Evolutionary conservation across 2,888 invertebrate genomes (phyloP), one percentile per base, ranked within the genome.

Genomic region (Bursaphelenchus okinawaensis): DNA sequence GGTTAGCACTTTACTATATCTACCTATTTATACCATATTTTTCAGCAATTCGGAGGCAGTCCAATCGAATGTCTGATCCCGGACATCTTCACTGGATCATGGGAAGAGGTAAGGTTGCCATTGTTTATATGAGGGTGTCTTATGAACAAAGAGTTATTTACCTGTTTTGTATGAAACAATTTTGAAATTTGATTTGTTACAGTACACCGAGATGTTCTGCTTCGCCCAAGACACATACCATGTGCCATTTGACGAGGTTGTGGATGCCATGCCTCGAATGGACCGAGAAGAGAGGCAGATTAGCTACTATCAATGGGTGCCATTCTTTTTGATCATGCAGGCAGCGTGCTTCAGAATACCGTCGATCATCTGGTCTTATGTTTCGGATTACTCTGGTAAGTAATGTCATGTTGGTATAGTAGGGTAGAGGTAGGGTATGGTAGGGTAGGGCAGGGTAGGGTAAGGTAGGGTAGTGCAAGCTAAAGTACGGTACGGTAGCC

Each of bases 1-100:
- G n/a, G n/a, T n/a, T n/a, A n/a, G n/a, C n/a, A n/a, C n/a, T n/a
- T n/a, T n/a, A n/a, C n/a, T n/a, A n/a, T n/a, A n/a, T n/a, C n/a
- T n/a, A n/a, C n/a, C n/a, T n/a, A n/a, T n/a, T n/a, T n/a, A n/a
- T n/a, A n/a, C n/a, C n/a, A 62, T 60, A 62, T 62, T 65, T 69
- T 74, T 62, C 65, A 76, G 74, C 78, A 78, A 68, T 78, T 78
- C 52, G 78, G 78, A 50, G 78, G 78, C 22, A 73, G 74, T 62
- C 78, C 78, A 22, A 72, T 78, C 7, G 78, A 78, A 66, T 78
- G 78, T 61, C 67, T 78, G 7, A 75, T 76, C 20, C 78, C 78
- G 12, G 78, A 77, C 58, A 73, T 73, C 29, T 77, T 76, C 62
- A 71, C 72, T 28, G 69, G 69, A 27, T 69, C 74, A 50, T 76